phyloP scores from a whole-genome alignment of 1,140 invertebrate genomes.

The Procambarus virginalis region DNA sequence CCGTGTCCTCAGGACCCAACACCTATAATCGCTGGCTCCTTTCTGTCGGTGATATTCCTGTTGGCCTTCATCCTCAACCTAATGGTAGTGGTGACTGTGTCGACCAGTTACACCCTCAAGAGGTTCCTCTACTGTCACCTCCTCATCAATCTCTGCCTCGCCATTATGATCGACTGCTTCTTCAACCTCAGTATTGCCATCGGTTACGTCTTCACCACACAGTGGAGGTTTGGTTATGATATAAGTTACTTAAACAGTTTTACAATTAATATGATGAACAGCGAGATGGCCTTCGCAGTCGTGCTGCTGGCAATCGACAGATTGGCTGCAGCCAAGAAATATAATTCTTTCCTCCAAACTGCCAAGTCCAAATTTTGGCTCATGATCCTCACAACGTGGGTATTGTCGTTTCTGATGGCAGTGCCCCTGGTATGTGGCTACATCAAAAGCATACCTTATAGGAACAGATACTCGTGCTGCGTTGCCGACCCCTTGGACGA shows the following conservation, averaged over 20 bases:
- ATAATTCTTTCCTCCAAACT: conserved; percentile 39
- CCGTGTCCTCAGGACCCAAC: conserved; percentile 54
- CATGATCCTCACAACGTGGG: conserved; percentile 60
- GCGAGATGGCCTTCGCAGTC: conserved; percentile 61
- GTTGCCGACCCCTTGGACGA: conserved; percentile 60
- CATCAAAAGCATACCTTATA: conserved; percentile 63
- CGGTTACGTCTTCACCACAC: conserved; percentile 60
- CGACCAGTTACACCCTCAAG: conserved; percentile 65
- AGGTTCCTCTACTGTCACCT: conserved; percentile 58
- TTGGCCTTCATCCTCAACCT: conserved; percentile 55
- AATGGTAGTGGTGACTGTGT: conserved; percentile 67
- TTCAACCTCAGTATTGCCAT: conserved; percentile 65
- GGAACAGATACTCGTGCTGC: conserved; percentile 64
- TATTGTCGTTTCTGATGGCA: conserved; percentile 29
- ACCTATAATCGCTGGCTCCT: conserved; percentile 62
- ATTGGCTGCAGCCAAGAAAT: conserved; percentile 61
- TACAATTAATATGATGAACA: conserved; percentile 60
- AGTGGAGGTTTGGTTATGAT: conserved; percentile 65
- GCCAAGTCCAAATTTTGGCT: conserved; percentile 46
- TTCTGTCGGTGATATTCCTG: conserved; percentile 63
- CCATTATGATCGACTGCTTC: conserved; percentile 61
- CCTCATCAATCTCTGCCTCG: conserved; percentile 60
- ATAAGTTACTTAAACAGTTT: conserved; percentile 63
- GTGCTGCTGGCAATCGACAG: conserved; percentile 63
- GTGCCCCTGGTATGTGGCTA: conserved; percentile 49